A percentile compares a stretch with the other conserved stretches of the same genome.
These are phyloP conservation scores for Pleuronectes platessa DNA, from an alignment of 2,113 vertebrate species.

Conservation along the genomic window DNA sequence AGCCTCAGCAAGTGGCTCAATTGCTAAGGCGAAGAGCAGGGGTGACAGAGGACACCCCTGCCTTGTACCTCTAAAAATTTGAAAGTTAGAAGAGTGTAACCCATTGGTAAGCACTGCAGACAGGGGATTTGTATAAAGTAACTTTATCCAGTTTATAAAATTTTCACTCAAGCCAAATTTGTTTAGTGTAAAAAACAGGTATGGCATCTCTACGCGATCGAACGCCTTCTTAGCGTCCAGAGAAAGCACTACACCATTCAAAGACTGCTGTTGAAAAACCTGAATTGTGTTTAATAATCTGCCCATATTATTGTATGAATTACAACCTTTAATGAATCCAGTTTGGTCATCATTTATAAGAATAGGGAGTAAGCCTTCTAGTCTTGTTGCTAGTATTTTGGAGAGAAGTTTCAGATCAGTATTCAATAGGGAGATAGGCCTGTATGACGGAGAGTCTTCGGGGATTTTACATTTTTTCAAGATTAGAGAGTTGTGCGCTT, in stretches of 20 bases:
- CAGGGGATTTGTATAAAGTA: not conserved
- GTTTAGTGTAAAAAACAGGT: not conserved
- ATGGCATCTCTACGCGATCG: not conserved
- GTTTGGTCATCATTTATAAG: not conserved
- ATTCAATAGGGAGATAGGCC: not conserved
- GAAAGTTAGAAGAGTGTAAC: not conserved
- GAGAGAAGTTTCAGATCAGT: not conserved
- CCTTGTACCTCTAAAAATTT: not conserved
- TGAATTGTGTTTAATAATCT: not conserved
- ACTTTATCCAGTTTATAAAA: not conserved
- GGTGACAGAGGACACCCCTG: too few species aligned
- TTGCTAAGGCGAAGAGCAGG: too few species aligned
- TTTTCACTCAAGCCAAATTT: not conserved
- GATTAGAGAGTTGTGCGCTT: not conserved
- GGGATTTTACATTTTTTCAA: not conserved
- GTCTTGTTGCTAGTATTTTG: not conserved
- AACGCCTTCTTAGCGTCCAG: conserved; percentile 3
- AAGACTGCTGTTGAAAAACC: not conserved
- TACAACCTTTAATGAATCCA: conserved; percentile 1
- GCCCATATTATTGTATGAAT: not conserved
- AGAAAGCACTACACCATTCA: not conserved
- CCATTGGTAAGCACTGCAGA: conserved; percentile 1
- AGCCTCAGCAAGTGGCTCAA: too few species aligned
- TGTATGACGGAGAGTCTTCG: too few species aligned
- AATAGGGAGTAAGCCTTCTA: not conserved